A percentile compares a stretch with the other conserved stretches of the same genome.
Conservation (phyloP, 2,888 invertebrate species). For the Vandiemenella viatica region DNA sequence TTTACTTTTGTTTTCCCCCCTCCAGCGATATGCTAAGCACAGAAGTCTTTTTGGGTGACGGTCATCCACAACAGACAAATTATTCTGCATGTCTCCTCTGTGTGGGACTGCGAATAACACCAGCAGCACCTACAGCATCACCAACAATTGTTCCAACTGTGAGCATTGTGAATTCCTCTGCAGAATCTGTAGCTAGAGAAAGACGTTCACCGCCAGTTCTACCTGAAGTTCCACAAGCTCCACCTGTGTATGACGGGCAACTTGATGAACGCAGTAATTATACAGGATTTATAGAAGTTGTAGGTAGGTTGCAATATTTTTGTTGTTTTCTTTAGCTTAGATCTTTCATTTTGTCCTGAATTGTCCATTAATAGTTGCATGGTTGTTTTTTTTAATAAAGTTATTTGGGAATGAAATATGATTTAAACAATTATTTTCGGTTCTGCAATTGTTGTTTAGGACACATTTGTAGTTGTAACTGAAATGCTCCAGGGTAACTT, state of each 20-base stretch:
- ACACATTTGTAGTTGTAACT: no score
- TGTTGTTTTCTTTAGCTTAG: conserved; percentile 9
- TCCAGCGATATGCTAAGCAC: conserved; percentile 42
- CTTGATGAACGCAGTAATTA: conserved; percentile 67
- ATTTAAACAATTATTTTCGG: no score
- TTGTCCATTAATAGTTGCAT: no score
- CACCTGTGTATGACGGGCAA: conserved; percentile 47
- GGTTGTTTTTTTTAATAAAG: no score
- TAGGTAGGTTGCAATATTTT: conserved; percentile 8
- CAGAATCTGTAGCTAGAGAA: neutral
- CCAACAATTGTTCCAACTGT: neutral
- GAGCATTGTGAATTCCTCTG: neutral
- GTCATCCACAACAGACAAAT: conserved; percentile 25
- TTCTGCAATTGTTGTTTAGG: no score
- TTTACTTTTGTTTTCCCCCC: no score
- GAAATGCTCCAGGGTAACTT: no score
- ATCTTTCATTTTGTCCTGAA: neutral
- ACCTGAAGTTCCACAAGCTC: neutral
- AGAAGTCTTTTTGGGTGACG: conserved; percentile 62
- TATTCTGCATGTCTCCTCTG: conserved; percentile 32
- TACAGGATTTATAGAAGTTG: conserved; percentile 36
- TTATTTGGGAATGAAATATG: no score
- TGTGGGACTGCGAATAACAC: conserved; percentile 27
- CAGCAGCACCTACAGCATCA: conserved; percentile 2
- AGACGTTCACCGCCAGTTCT: neutral